Conservation (phyloP, 2,888 invertebrate genomes). For the Petrophora chlorosata region DNA sequence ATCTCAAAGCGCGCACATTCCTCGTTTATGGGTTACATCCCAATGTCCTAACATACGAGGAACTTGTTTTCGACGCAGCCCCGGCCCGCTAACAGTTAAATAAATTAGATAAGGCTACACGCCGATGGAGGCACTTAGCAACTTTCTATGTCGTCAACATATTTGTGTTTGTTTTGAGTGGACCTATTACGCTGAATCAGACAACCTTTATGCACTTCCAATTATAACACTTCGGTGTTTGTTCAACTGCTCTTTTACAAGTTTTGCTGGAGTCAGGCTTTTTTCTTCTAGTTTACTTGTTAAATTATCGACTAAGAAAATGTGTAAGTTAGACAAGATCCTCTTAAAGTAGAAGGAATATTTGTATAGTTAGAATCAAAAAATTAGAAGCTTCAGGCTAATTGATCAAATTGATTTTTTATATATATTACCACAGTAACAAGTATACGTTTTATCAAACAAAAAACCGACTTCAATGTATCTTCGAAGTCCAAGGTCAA, state of each 20-base stretch:
- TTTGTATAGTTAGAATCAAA: too few species aligned
- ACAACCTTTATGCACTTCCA: conserved; percentile 23
- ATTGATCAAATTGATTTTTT: too few species aligned
- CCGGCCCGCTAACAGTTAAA: conserved; percentile 64
- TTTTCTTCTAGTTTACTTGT: neutral
- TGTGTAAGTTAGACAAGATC: too few species aligned
- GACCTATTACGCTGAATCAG: conserved; percentile 47
- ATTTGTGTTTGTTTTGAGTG: conserved; percentile 59
- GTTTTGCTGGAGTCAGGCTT: neutral
- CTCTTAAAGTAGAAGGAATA: too few species aligned
- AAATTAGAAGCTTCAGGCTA: too few species aligned
- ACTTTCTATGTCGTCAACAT: conserved; percentile 70
- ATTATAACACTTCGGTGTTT: conserved; percentile 7
- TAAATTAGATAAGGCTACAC: conserved; percentile 73
- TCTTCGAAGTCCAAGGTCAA: too few species aligned
- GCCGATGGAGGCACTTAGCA: conserved; percentile 65
- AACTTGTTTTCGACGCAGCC: conserved; percentile 64
- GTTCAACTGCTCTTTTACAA: conserved; percentile 2
- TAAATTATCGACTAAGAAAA: neutral
- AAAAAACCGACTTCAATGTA: too few species aligned
- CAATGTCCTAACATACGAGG: conserved; percentile 36
- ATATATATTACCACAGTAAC: too few species aligned
- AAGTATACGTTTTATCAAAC: too few species aligned
- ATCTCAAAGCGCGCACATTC: neutral
- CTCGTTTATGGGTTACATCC: conserved; percentile 16